These are phyloP conservation scores for Dione vanillae DNA, from an alignment of 2,888 invertebrate species.

Conservation along the genomic window DNA sequence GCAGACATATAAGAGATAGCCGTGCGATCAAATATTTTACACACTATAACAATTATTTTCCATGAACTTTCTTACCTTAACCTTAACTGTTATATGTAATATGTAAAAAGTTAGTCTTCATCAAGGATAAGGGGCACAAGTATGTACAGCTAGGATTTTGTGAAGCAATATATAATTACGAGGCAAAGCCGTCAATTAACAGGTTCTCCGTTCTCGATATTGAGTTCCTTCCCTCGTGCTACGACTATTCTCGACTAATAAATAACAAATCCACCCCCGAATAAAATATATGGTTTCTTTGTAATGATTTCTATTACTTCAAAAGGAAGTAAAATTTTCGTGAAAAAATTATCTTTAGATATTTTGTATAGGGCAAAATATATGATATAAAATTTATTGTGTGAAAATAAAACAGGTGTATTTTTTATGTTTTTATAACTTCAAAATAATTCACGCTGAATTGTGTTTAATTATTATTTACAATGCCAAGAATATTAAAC, in stretches of 20 bases:
- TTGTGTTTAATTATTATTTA: neutral
- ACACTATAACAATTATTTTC: constrained; percentile 51
- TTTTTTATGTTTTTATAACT: neutral
- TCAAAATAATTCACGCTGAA: neutral
- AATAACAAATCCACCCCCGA: constrained; percentile 83
- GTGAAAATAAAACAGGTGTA: constrained; percentile 8
- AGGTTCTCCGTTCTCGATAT: constrained; percentile 79
- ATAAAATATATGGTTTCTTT: constrained; percentile 79
- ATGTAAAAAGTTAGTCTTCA: constrained; percentile 57
- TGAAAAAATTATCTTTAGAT: constrained; percentile 45
- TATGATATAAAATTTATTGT: neutral
- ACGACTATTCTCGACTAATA: constrained; percentile 82
- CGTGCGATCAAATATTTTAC: neutral
- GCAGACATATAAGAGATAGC: neutral
- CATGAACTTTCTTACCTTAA: constrained; percentile 55
- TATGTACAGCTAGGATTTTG: constrained; percentile 57
- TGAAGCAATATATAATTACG: constrained; percentile 69
- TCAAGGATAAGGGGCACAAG: constrained; percentile 62
- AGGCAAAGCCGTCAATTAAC: constrained; percentile 77
- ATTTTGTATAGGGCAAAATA: constrained; percentile 18
- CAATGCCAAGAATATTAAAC: neutral
- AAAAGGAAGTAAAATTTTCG: constrained; percentile 55
- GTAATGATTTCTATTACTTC: constrained; percentile 63
- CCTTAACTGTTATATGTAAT: constrained; percentile 52
- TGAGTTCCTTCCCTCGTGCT: constrained; percentile 76